These are phyloP conservation scores for Calliphora vicina DNA, from an alignment of 1,140 invertebrate genomes.

Conservation along the genomic window DNA sequence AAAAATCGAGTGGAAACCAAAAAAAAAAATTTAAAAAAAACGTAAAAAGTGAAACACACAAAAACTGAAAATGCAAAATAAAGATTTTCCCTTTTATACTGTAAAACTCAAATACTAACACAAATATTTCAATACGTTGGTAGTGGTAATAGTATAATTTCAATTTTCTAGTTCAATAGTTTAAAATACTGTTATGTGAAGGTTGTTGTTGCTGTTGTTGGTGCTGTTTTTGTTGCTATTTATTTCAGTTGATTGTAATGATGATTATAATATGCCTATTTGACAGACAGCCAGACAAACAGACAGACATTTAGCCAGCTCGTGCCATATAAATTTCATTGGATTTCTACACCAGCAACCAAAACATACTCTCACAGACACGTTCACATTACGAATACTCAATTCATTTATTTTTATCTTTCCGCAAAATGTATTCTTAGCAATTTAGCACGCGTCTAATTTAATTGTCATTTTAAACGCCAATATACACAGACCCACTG, in stretches of 20 bases:
- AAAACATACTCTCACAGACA: neutral
- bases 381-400: neutral
- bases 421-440: slow-evolving; percentile 33
- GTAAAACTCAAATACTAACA: neutral
- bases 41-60: neutral
- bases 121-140: neutral
- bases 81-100: neutral
- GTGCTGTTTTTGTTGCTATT: neutral
- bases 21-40: too few species aligned
- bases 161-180: slow-evolving; percentile 16
- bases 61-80: neutral
- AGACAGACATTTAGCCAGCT: neutral
- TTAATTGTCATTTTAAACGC: slow-evolving; percentile 24
- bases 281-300: neutral
- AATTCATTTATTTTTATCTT: slow-evolving; percentile 18
- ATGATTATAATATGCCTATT: neutral
- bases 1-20: neutral
- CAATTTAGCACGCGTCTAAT: slow-evolving; percentile 25
- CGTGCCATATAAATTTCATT: slow-evolving; percentile 12
- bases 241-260: neutral
- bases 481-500: neutral
- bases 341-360: neutral
- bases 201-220: neutral
- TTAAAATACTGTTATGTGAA: neutral
- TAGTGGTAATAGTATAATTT: neutral